A percentile compares a stretch with the other conserved stretches of the same genome.
Evolutionary conservation across 2,113 vertebrate species (phyloP).

Genomic region (Perca fluviatilis): DNA sequence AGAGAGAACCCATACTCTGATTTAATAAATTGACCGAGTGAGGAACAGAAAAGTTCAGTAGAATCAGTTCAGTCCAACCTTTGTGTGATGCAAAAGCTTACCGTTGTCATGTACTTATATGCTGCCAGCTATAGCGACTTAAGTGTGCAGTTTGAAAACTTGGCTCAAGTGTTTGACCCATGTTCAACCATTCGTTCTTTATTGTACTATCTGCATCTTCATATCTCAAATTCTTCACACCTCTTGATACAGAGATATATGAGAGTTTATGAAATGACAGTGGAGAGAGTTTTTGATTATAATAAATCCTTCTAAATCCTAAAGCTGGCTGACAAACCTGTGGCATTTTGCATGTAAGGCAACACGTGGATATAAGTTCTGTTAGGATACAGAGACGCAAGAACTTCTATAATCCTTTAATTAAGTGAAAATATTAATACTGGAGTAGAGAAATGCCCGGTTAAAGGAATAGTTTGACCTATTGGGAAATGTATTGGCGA

Average conservation of each 20-base stretch:
- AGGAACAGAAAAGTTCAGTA: not conserved
- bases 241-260: slow-evolving; percentile 16
- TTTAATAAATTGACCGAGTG: not conserved
- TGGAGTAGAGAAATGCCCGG: not conserved
- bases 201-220: slow-evolving; percentile 1
- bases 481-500: not conserved
- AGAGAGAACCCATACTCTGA: not conserved
- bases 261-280: slow-evolving; percentile 19
- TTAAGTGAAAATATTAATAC: not conserved
- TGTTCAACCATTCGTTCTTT: not conserved
- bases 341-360: slow-evolving; percentile 30
- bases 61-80: not conserved
- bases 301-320: slow-evolving; percentile 25
- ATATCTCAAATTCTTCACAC: slow-evolving; percentile 35
- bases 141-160: not conserved
- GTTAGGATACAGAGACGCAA: not conserved
- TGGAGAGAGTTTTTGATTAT: slow-evolving; percentile 5
- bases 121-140: not conserved
- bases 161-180: not conserved
- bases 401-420: not conserved
- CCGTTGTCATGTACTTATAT: not conserved
- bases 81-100: not conserved
- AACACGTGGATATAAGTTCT: not conserved
- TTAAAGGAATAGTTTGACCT: not conserved
- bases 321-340: slow-evolving; percentile 34